Evolutionary conservation across 2,888 invertebrate species (phyloP), one percentile per base, ranked within the genome.

Genomic region (Odiellus spinosus): DNA sequence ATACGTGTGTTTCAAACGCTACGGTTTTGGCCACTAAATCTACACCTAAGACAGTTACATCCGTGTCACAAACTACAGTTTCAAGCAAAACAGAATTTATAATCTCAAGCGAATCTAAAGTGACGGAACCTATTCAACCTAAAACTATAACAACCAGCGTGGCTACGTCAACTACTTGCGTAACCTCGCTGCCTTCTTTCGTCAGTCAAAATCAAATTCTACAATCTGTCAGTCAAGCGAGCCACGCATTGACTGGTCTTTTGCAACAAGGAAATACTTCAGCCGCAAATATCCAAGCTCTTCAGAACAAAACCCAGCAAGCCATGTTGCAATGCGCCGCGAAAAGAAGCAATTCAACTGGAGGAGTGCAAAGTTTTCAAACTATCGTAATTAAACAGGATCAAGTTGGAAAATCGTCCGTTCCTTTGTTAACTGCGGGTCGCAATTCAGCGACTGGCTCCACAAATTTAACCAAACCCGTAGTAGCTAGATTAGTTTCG

Each of bases 141-240:
- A 55, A 55, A 40, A 43, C 51, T 40, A 45, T 53, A 18, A 45
- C 55, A 33, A 53, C 52, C 34, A 56, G 49, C 43, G 43, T 55
- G 8, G 53, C 49, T 48, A 50, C 54, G 3, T 48, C 47, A 41
- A 42, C 46, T 32, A 34, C 49, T 35, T 48, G 45, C 36, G 46
- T 51, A 17, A 50, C 53, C 20, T 53, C 53, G 4, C 50, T 50
- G 12, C 53, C 53, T 10, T 44, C 53, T 14, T 53, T 50, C 47
- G 53, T 53, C 38, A 50, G 53, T 8, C 53, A 53, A 17, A 50
- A 50, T 5, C 53, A 50, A 17, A 49, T 53, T 10, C 40, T 53
- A 1, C 53, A 53, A 20, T 50, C 53, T n/a, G 44, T 51, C 15
- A 39, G 46, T 34, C 46, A 52, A 46, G 36, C 52, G n/a, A 45